Percentiles rank a stretch among this genome's conserved stretches.
phyloP scores from a whole-genome alignment of 2,113 vertebrate genomes.

The Pagrus major region DNA sequence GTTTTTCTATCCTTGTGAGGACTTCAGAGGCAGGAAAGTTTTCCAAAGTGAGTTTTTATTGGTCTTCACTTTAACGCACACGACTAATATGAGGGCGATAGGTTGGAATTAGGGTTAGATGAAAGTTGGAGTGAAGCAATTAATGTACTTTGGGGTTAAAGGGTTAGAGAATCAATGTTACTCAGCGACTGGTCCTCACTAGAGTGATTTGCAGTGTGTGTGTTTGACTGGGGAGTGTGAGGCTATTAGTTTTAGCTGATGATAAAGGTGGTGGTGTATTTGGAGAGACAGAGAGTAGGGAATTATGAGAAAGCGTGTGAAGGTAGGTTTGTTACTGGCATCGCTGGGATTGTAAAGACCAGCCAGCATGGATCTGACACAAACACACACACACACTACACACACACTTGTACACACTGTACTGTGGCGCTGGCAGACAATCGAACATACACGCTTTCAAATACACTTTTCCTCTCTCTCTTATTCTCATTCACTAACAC shows the following conservation, averaged over 20 bases:
- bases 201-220: slow-evolving; percentile 22
- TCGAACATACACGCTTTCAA: neutral
- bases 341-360: slow-evolving; percentile 25
- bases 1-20: slow-evolving; percentile 45
- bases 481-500: slow-evolving; percentile 18
- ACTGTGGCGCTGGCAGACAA: slow-evolving; percentile 7
- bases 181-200: slow-evolving; percentile 23
- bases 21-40: slow-evolving; percentile 23
- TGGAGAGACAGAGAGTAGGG: slow-evolving; percentile 77
- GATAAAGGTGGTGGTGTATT: slow-evolving; percentile 80
- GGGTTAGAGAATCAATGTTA: slow-evolving; percentile 18
- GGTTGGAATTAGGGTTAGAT: neutral
- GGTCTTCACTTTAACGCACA: slow-evolving; percentile 12
- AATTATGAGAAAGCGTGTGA: slow-evolving; percentile 63
- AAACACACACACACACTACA: neutral
- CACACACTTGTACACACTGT: neutral
- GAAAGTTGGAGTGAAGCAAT: neutral
- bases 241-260: slow-evolving; percentile 81
- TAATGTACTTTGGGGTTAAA: slow-evolving; percentile 2
- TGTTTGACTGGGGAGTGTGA: slow-evolving; percentile 38
- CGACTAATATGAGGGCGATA: neutral
- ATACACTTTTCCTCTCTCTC: slow-evolving; percentile 2
- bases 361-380: slow-evolving; percentile 1
- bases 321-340: slow-evolving; percentile 44
- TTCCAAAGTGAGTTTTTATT: slow-evolving; percentile 18